Conservation (phyloP, 37 sponge, comb jelly and placozoan genomes). For the Aplysina aerophoba region DNA sequence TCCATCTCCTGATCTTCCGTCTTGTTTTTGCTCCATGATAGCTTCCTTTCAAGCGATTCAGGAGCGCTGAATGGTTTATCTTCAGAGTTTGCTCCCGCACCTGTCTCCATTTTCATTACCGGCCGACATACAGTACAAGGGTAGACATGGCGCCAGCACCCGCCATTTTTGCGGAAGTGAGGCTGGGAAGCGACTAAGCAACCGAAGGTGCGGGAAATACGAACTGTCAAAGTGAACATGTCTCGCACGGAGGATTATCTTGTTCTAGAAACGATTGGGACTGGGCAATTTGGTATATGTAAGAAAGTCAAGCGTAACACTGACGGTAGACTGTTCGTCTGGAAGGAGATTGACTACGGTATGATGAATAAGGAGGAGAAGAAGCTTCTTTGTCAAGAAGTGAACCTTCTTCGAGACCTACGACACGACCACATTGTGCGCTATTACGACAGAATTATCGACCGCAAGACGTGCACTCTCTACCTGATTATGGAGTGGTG, state of each 20-base stretch:
- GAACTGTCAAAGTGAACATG: slow-evolving; percentile 10
- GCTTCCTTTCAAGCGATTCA: not conserved
- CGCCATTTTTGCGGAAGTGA: too few species aligned
- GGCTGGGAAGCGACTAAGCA: too few species aligned
- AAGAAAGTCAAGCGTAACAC: slow-evolving; percentile 66
- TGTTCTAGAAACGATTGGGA: slow-evolving; percentile 68
- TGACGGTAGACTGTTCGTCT: slow-evolving; percentile 79
- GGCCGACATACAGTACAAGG: too few species aligned
- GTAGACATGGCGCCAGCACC: too few species aligned
- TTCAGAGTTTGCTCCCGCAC: not conserved
- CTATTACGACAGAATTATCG: slow-evolving; percentile 85
- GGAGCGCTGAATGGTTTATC: not conserved
- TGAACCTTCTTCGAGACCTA: slow-evolving; percentile 84
- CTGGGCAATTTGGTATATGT: slow-evolving; percentile 77
- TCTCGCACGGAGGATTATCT: slow-evolving; percentile 64
- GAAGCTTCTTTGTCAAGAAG: slow-evolving; percentile 80
- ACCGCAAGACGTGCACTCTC: slow-evolving; percentile 51
- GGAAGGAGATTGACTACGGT: slow-evolving; percentile 90
- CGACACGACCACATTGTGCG: slow-evolving; percentile 82
- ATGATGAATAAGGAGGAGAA: slow-evolving; percentile 82
- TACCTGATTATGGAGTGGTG: slow-evolving; percentile 91
- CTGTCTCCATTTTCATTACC: too few species aligned
- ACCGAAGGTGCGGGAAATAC: not conserved
- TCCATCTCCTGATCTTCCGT: too few species aligned
- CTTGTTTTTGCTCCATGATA: not conserved